Base-by-base conservation (phyloP, 2,113 vertebrate species). In the Cyrtonyx montezumae region DNA sequence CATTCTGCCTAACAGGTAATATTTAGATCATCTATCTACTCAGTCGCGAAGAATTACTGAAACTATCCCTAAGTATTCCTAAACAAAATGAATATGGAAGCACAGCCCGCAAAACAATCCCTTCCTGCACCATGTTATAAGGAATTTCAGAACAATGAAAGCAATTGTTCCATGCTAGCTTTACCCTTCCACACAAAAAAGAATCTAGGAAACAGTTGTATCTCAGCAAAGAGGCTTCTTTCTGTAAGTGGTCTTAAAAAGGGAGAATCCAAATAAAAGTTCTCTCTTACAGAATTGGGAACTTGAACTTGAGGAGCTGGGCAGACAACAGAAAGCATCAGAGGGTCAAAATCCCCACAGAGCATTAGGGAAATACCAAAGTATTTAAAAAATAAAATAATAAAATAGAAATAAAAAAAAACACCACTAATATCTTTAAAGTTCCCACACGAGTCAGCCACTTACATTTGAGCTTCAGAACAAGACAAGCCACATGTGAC, bases 291-390 rank as follows among this genome's bases (percentile, higher is more conserved):
- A 79, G 76, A 94, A 90, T 18, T 69, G 82, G 90, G 95, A 96
- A 48, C 6, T 56, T 51, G 61, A 95, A 87, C 71, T 74, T 67
- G 26, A 83, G 82, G 73, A 90, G 76, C 68, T 78, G 40, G 76
- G 30, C n/a, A 78, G 77, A 75, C 61, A 78, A 76, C 68, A 83
- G 56, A 89, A 95, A 92, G 73, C 53, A 80, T 80, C 69, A 86
- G 71, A 92, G 36, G 67, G 69, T 76, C 90, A 91, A 96, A 96
- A 96, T 94, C 94, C 95, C 93, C 94, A 17, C 23, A 67, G 73
- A 69, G 83, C 43, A 53, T 75, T 65, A 88, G 96, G 95, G 95
- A 95, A 96, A 96, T 95, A 94, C 94, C 94, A 40, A 17, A 70
- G 14, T 34, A 82, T 34, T 34, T 69, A 19, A 5, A 30, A 40